Percentiles rank a stretch among this genome's conserved stretches.
Conservation (phyloP, 2,113 vertebrate genomes). For the Gymnorhina tibicen region DNA sequence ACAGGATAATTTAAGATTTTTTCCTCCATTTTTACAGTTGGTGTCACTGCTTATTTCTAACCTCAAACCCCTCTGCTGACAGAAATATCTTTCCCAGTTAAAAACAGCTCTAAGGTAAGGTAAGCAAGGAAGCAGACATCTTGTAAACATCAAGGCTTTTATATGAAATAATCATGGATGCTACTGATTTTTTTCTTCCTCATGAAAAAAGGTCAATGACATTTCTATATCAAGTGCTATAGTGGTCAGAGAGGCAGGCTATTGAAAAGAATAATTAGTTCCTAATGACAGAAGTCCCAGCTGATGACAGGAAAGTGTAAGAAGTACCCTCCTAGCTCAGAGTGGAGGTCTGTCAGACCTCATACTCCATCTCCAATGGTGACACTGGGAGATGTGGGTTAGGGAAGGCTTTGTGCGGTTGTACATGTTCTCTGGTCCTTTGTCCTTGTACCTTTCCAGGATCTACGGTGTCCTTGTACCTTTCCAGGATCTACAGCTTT, state of each 20-base stretch:
- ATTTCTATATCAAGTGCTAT: background rate
- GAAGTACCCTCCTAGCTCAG: background rate
- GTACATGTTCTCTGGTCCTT: background rate
- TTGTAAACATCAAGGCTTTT: background rate
- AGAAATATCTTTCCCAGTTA: background rate
- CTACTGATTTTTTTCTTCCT: background rate
- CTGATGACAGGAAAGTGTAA: background rate
- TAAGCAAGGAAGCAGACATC: background rate
- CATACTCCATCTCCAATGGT: fast-evolving
- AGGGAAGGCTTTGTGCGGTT: background rate
- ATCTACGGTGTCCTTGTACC: background rate
- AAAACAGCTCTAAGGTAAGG: background rate
- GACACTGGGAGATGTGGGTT: background rate
- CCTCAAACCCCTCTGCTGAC: background rate
- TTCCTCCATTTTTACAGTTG: fast-evolving
- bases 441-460: background rate
- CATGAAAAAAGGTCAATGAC: background rate
- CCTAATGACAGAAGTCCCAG: background rate
- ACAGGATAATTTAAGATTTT: background rate
- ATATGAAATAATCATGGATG: background rate
- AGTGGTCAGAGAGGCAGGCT: background rate
- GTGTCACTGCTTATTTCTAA: background rate
- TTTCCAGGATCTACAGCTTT: background rate
- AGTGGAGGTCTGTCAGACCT: fast-evolving
- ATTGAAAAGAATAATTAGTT: background rate